Evolutionary conservation across 2,797 vertebrate species (phyloP).

Genomic region (Pseudochirops cupreus): DNA sequence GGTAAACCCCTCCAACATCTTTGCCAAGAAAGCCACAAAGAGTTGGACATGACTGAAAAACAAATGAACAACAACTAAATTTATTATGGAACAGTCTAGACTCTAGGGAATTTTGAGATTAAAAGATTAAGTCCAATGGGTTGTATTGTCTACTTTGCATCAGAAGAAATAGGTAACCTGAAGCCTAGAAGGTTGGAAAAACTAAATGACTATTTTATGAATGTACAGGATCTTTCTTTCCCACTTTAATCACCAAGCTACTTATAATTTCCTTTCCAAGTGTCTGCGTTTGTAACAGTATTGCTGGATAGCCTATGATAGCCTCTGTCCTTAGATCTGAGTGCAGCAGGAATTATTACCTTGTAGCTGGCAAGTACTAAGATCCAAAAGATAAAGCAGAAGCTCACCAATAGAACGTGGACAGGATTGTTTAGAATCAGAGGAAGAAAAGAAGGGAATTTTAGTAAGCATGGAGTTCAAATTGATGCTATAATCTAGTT

Average conservation of each 20-base stretch:
- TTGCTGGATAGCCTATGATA: neutral
- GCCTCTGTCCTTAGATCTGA: neutral
- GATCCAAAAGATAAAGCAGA: neutral
- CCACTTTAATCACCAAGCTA: neutral
- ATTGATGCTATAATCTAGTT: neutral
- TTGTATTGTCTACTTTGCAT: neutral
- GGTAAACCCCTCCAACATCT: too few species aligned
- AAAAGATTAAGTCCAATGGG: neutral
- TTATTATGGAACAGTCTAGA: neutral
- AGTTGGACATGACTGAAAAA: too few species aligned
- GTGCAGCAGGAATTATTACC: neutral
- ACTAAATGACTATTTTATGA: neutral
- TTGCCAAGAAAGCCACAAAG: too few species aligned
- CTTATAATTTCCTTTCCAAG: neutral
- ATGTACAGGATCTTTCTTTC: neutral
- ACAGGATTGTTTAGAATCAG: neutral
- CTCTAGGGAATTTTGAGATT: neutral
- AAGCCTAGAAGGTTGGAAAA: neutral
- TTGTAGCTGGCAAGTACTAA: neutral
- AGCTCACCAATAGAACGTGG: neutral
- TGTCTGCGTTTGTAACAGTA: neutral
- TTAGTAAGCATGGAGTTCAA: neutral
- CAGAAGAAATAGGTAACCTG: neutral
- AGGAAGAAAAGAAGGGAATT: neutral
- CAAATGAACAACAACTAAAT: too few species aligned